phyloP scores from a whole-genome alignment of 2,113 vertebrate species.

The Cryptoleucopteryx plumbea region DNA sequence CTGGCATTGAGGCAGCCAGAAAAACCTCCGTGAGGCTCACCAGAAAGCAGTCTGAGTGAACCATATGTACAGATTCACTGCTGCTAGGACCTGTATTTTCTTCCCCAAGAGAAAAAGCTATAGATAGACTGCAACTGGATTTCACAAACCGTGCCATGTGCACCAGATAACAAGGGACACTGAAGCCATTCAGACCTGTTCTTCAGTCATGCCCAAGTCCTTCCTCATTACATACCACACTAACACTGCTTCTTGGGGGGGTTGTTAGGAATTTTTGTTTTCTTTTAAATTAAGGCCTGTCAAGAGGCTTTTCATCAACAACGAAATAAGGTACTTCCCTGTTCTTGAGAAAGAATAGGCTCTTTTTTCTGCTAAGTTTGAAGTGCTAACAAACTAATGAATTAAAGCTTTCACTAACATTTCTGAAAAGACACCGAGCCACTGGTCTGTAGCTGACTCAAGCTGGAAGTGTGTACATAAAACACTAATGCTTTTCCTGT shows the following conservation, averaged over 20 bases:
- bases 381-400: constrained; percentile 54
- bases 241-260: not conserved
- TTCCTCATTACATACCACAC: not conserved
- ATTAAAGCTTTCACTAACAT: constrained; percentile 25
- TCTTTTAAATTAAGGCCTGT: not conserved
- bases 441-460: not conserved
- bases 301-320: not conserved
- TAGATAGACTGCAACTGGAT: not conserved
- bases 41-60: not conserved
- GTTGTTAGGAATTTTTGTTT: not conserved
- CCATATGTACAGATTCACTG: not conserved
- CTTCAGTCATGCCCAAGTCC: not conserved
- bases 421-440: not conserved
- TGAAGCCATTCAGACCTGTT: not conserved
- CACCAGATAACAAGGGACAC: not conserved
- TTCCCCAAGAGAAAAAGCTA: not conserved
- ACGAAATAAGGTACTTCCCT: not conserved
- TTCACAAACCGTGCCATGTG: not conserved
- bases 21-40: not conserved
- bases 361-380: constrained; percentile 47
- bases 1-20: not conserved
- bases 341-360: constrained; percentile 17
- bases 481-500: not conserved
- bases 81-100: not conserved
- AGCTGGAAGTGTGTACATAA: constrained; percentile 36